Evolutionary conservation across 2,113 vertebrate genomes (phyloP).

Genomic region (Rhinogobius similis): DNA sequence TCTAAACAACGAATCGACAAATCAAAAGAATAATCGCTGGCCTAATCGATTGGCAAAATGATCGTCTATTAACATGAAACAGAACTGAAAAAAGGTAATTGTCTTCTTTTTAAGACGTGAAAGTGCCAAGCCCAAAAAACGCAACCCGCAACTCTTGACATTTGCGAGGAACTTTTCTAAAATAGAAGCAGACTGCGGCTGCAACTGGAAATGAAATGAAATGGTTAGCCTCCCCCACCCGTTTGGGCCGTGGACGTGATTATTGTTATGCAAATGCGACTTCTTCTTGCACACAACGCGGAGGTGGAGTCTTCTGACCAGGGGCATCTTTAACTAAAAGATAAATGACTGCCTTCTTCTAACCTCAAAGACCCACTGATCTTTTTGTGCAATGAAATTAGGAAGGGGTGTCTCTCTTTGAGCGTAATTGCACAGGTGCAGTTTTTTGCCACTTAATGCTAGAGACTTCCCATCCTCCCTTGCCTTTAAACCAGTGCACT

Average conservation of each 20-base stretch:
- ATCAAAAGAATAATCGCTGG: too few relatives aligned
- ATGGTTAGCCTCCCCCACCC: slow-evolving; percentile 31
- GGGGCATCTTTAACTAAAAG: slow-evolving; percentile 50
- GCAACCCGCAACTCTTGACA: too few relatives aligned
- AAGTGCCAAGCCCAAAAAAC: too few relatives aligned
- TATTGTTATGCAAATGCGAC: slow-evolving; percentile 73
- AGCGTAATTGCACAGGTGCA: slow-evolving; percentile 58
- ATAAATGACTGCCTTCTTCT: slow-evolving; percentile 59
- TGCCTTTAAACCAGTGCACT: not conserved
- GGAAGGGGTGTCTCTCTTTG: slow-evolving; percentile 51
- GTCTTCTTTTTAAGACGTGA: too few relatives aligned
- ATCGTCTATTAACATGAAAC: too few relatives aligned
- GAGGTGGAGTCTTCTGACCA: slow-evolving; percentile 51
- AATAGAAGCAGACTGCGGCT: too few relatives aligned
- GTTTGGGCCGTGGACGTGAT: slow-evolving; percentile 34
- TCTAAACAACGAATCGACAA: too few relatives aligned
- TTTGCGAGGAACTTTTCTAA: too few relatives aligned
- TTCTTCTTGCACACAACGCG: slow-evolving; percentile 41
- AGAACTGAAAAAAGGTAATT: too few relatives aligned
- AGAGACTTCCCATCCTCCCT: slow-evolving; percentile 1
- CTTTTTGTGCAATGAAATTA: slow-evolving; percentile 59
- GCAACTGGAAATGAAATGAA: slow-evolving; percentile 66
- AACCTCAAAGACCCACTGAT: slow-evolving; percentile 53
- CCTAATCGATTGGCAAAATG: too few relatives aligned
- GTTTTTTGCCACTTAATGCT: slow-evolving; percentile 18